A percentile compares a stretch with the other conserved stretches of the same genome.
Conservation (phyloP, 2,888 invertebrate genomes). For the Cremastinae sp. region DNA sequence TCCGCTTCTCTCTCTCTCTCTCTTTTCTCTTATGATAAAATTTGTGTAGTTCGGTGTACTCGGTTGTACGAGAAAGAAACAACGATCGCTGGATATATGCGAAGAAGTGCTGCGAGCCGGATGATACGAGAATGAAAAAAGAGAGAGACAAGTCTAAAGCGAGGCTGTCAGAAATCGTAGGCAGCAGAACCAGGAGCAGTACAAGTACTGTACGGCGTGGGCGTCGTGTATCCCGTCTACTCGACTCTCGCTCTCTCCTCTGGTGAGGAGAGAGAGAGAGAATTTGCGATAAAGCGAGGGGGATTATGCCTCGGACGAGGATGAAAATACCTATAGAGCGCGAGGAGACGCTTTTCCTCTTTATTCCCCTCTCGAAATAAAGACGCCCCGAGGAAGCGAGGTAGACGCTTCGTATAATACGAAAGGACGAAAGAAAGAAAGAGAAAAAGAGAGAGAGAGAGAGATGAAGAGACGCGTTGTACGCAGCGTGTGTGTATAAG, state of each 20-base stretch:
- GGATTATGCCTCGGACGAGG: slow-evolving; percentile 56
- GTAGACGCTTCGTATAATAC: too few relatives aligned
- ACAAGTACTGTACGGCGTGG: slow-evolving; percentile 39
- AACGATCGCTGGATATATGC: neutral
- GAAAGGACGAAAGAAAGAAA: too few relatives aligned
- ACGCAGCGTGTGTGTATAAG: slow-evolving; percentile 43
- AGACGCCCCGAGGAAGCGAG: slow-evolving; percentile 43
- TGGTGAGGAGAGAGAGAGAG: slow-evolving; percentile 32
- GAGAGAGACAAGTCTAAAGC: slow-evolving; percentile 52
- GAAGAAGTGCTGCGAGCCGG: neutral
- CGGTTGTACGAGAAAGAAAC: neutral
- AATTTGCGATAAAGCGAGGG: slow-evolving; percentile 49
- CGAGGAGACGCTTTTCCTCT: slow-evolving; percentile 24
- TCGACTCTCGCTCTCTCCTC: slow-evolving; percentile 6
- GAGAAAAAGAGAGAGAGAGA: slow-evolving; percentile 34
- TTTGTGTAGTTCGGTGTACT: slow-evolving; percentile 13
- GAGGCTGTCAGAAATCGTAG: slow-evolving; percentile 58
- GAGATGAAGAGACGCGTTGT: slow-evolving; percentile 34
- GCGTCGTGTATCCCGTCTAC: slow-evolving; percentile 32
- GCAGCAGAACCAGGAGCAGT: slow-evolving; percentile 50
- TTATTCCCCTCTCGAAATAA: neutral
- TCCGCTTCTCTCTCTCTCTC: slow-evolving; percentile 15
- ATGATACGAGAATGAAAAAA: neutral
- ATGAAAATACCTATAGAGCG: slow-evolving; percentile 42
- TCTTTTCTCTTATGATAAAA: too few relatives aligned